Evolutionary conservation across 1,140 invertebrate genomes (phyloP).

Genomic region (Drosophila pandora): DNA sequence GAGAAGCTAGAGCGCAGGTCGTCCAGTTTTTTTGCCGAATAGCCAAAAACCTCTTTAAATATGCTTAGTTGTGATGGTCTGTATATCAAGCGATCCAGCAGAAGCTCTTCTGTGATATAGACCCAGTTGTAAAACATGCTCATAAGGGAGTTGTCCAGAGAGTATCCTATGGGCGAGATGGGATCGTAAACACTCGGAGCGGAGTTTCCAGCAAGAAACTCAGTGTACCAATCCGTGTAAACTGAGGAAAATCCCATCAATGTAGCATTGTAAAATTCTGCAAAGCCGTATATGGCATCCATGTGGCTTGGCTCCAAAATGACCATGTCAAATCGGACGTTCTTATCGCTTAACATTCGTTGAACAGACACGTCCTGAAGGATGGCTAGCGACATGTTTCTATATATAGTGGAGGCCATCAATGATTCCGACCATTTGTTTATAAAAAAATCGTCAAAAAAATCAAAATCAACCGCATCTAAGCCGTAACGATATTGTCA

Average conservation of each 20-base stretch:
- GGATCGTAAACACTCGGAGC: conserved; percentile 73
- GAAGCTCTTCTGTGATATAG: conserved; percentile 44
- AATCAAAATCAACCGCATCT: background rate
- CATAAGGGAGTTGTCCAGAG: conserved; percentile 69
- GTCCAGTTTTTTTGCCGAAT: conserved; percentile 24
- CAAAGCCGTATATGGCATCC: conserved; percentile 53
- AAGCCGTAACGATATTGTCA: too few species aligned
- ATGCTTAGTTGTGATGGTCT: conserved; percentile 69
- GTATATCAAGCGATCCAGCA: conserved; percentile 14
- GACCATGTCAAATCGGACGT: conserved; percentile 58
- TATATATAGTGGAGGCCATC: background rate
- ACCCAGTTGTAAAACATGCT: conserved; percentile 81
- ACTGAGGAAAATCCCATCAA: conserved; percentile 41
- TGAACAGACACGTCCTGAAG: conserved; percentile 37
- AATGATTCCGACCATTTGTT: conserved; percentile 36
- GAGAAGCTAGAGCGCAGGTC: conserved; percentile 48
- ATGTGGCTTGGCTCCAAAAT: conserved; percentile 36
- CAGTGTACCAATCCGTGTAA: conserved; percentile 36
- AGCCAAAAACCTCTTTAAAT: conserved; percentile 61
- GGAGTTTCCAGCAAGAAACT: conserved; percentile 42
- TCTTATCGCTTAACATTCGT: conserved; percentile 20
- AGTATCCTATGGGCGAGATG: conserved; percentile 56
- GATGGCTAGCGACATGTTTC: conserved; percentile 21
- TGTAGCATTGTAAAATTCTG: conserved; percentile 47
- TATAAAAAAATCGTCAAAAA: background rate